phyloP scores from a whole-genome alignment of 2,797 vertebrate genomes.

The Tragelaphus eurycerus region DNA sequence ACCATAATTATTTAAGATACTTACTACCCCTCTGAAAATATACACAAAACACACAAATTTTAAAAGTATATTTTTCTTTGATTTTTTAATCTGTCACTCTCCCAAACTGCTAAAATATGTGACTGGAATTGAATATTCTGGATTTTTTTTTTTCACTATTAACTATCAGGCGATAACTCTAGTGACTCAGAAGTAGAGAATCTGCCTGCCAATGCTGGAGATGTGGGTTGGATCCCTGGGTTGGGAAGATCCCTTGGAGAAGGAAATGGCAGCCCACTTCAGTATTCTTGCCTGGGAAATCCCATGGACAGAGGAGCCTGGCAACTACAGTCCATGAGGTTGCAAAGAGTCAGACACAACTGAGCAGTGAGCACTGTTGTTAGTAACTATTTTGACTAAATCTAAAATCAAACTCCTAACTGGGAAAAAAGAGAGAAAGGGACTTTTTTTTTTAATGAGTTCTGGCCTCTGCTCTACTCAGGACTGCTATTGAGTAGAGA shows the following conservation, averaged over 20 bases:
- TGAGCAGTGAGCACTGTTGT: neutral
- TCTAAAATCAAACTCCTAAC: neutral
- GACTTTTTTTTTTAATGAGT: neutral
- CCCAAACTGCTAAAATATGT: neutral
- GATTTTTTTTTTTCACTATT: neutral
- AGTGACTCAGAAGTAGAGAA: neutral
- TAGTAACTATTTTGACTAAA: constrained; percentile 7
- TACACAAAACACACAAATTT: neutral
- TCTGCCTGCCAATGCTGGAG: neutral
- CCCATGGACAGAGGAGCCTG: neutral
- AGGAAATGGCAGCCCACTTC: neutral
- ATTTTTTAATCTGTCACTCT: neutral
- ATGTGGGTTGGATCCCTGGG: neutral
- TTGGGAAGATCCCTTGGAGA: neutral
- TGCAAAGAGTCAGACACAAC: neutral
- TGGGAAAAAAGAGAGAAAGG: neutral
- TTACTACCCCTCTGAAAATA: neutral
- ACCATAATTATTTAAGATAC: neutral
- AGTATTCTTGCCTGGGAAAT: neutral
- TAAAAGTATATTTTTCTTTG: neutral
- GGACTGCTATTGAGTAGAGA: neutral
- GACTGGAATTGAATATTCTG: neutral
- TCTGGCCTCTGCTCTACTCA: neutral
- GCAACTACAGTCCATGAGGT: neutral
- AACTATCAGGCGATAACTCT: neutral